Percentiles rank a stretch among this genome's conserved stretches.
These are phyloP conservation scores for Chloropsis hardwickii DNA, from an alignment of 2,113 vertebrate species.

Conservation along the genomic window DNA sequence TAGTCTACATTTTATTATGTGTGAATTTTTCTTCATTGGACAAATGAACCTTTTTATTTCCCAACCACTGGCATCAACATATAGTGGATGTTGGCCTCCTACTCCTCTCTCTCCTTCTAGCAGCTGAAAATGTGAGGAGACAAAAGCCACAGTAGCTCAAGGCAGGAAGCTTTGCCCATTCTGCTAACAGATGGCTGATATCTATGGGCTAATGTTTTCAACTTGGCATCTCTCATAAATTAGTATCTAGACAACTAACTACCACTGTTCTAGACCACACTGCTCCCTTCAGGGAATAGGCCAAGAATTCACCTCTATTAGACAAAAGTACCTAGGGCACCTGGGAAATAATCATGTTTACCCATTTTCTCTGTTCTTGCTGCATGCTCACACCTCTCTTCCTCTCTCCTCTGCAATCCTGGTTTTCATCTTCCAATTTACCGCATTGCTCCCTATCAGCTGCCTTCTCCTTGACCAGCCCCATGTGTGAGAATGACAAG, in stretches of 20 bases:
- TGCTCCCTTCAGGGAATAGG: neutral
- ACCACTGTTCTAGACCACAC: neutral
- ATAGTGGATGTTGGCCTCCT: neutral
- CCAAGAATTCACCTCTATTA: neutral
- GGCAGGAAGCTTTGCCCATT: neutral
- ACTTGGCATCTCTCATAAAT: neutral
- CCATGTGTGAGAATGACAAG: slow-evolving; percentile 26
- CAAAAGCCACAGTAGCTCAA: neutral
- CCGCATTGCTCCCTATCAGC: slow-evolving; percentile 29
- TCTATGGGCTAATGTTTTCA: neutral
- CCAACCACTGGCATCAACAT: neutral
- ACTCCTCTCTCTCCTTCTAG: neutral
- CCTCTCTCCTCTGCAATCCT: neutral
- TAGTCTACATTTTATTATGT: neutral
- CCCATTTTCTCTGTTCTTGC: neutral
- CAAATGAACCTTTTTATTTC: neutral
- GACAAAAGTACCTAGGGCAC: neutral
- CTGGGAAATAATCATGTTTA: neutral
- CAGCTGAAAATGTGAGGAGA: neutral
- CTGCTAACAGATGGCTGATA: neutral
- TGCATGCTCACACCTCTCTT: neutral
- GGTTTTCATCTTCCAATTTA: slow-evolving; percentile 37
- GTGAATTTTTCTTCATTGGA: neutral
- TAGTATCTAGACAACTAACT: neutral
- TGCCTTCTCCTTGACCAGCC: slow-evolving; percentile 32